phyloP scores from a whole-genome alignment of 1,140 invertebrate genomes.

The Linepithema humile region DNA sequence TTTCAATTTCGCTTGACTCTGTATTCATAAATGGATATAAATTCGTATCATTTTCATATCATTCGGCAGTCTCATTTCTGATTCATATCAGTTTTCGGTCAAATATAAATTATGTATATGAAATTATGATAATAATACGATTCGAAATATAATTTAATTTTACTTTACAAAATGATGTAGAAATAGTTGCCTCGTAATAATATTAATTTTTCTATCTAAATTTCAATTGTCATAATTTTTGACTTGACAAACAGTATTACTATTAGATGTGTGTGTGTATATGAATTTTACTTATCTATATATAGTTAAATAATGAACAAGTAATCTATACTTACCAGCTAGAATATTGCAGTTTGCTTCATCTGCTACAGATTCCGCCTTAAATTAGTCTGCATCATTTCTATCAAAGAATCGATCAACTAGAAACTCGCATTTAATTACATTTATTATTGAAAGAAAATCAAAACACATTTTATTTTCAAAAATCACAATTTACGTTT shows the following conservation, averaged over 20 bases:
- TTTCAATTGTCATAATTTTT: not conserved
- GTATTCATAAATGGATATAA: not conserved
- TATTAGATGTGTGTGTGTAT: not conserved
- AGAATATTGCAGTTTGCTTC: too few species aligned
- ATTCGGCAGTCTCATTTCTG: not conserved
- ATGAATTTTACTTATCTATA: not conserved
- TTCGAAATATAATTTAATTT: not conserved
- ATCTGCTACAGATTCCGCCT: too few species aligned
- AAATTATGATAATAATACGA: not conserved
- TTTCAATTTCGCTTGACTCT: not conserved
- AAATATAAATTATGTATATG: slow-evolving; percentile 2
- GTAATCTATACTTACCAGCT: too few species aligned
- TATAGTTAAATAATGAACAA: too few species aligned
- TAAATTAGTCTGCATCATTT: too few species aligned
- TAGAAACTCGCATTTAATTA: too few species aligned
- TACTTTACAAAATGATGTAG: not conserved
- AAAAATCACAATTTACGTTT: too few species aligned
- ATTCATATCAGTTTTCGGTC: slow-evolving; percentile 16
- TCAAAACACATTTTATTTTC: too few species aligned
- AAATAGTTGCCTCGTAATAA: not conserved
- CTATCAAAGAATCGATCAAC: too few species aligned
- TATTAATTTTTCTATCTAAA: not conserved
- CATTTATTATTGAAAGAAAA: too few species aligned
- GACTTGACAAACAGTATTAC: not conserved
- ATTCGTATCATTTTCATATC: not conserved